Evolutionary conservation across 2,113 vertebrate genomes (phyloP), one percentile per base, ranked within the genome.

Genomic region (Loxodonta africana): DNA sequence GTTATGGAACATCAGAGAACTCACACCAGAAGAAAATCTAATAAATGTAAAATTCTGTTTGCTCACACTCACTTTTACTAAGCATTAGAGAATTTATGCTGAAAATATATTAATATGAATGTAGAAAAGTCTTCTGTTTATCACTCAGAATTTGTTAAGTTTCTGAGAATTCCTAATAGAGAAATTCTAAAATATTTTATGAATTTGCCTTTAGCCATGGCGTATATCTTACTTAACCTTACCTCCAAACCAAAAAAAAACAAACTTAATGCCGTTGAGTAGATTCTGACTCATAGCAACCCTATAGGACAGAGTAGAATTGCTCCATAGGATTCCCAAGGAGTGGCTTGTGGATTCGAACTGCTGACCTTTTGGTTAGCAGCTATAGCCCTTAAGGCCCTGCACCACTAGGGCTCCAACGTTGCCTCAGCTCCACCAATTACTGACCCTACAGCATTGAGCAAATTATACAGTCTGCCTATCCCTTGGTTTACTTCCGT

Each of bases 11-110:
- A 87, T 92, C 37, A 82, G 78, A 80, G 37, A 89, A 88, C 20
- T 67, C 37, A 84, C 86, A 74, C 57, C 81, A 84, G 82, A 74
- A 94, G 83, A 95, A 91, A 97, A 89, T 69, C 74, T 60, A 96
- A 83, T 95, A 90, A 95, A 95, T 8, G 74, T 21, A 25, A 23
- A 21, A 76, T 82, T 92, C 33, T 71, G 93, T 88, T 93, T 77
- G 88, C 48, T 96, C 3, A 44, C 0, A 62, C 10, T 91, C 67
- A 65, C 15, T 95, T 53, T 96, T 94, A 73, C 53, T 83, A 91
- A 94, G 23, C n/a, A 81, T 94, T 83, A 93, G 78, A 85, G 46
- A 96, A 93, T 30, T 65, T 92, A 11, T 28, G 48, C 28, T 94
- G 14, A 90, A 63, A 82, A 60, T 73, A 92, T 65, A 78, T 65